Evolutionary conservation across 2,113 vertebrate genomes (phyloP), one percentile per base, ranked within the genome.

Genomic region (Ibidorhyncha struthersii): DNA sequence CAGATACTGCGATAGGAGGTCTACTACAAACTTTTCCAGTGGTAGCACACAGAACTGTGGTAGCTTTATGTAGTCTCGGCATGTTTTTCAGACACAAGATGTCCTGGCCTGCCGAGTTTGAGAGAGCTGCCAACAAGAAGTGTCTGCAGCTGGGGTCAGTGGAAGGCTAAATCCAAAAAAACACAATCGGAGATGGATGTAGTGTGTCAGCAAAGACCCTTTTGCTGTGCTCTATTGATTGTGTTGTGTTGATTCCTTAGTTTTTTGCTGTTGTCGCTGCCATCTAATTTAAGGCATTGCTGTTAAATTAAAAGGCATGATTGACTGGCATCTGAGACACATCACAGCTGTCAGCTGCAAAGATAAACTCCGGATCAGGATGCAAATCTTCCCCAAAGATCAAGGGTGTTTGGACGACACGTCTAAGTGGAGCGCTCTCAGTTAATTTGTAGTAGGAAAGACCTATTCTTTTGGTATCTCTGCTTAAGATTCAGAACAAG

Each of bases 311-410:
- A 88, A 86, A 90, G 67, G 71, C 79, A 29, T 77, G 89, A 94
- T 77, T 96, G 93, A 97, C 65, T 95, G 91, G 81, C 50, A 32
- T 95, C 74, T 73, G 93, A 94, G 93, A 94, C 81, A 88, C 63
- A 91, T 55, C 22, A 12, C 97, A 97, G 96, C 94, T 97, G 97
- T 88, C 94, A 96, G 95, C 94, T 96, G 95, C 22, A 10, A 73
- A 91, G 95, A 94, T 52, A 63, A 90, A 95, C 78, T 96, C 93
- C 0, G 0, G 71, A 86, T 52, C 2, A 0, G 83, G 74, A 93
- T 71, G 91, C 82, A 93, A 86, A 82, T 85, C 59, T 90, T 90
- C 71, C 71, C 63, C 30, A 58, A 83, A 95, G 94, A 94, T 93
- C 96, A 96, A 88, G 96, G 81, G 82, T 77, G 62, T 86, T 90